Base-by-base conservation (phyloP, 1,140 invertebrate species). In the Nasonia vitripennis region DNA sequence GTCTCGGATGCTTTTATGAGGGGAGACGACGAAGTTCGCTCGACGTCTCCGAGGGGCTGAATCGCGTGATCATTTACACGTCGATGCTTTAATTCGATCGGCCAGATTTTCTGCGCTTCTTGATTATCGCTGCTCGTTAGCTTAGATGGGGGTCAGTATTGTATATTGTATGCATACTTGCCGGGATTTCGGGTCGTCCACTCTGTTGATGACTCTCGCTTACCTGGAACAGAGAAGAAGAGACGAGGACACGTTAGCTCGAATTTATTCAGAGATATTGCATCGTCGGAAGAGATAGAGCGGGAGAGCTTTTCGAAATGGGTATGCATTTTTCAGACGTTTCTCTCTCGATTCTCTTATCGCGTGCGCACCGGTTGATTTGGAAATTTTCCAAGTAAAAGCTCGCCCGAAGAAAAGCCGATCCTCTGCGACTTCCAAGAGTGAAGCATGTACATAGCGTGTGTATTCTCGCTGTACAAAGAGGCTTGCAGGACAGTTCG, bases 1-100 rank as follows among this genome's bases (percentile, higher is more conserved):
- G 14, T 74, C 31, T 37, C 70, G n/a, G 11, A 31, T 27, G n/a
- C 51, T 67, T 79, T 79, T 67, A 67, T 79, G 51, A 78, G 45
- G 37, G n/a, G n/a, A 79, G 11, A 68, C 37, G n/a, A n/a, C 34
- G 62, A 2, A 80, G 11, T 70, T 70, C 62, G 20, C 78, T 70
- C 31, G 34, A 55, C 12, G 12, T 55, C 12, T 23, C 27, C 2
- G n/a, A 74, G 73, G 12, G 51, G 11, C 2, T 55, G 51, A 55
- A 14, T 55, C 51, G 14, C 12, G 12, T 55, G 51, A 55, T 14
- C 51, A 55, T 55, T 68, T 68, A 80, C 55, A 80, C 20, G 34
- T 62, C 3, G 31, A 34, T 27, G 10, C 51, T 78, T 78, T 34
- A 27, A 34, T 78, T 78, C 55, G 31, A 51, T 62, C 51, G 3